Percentiles rank a stretch among this genome's conserved stretches.
Conservation (phyloP, 2,888 invertebrate genomes). For the Drosophila lutescens region DNA sequence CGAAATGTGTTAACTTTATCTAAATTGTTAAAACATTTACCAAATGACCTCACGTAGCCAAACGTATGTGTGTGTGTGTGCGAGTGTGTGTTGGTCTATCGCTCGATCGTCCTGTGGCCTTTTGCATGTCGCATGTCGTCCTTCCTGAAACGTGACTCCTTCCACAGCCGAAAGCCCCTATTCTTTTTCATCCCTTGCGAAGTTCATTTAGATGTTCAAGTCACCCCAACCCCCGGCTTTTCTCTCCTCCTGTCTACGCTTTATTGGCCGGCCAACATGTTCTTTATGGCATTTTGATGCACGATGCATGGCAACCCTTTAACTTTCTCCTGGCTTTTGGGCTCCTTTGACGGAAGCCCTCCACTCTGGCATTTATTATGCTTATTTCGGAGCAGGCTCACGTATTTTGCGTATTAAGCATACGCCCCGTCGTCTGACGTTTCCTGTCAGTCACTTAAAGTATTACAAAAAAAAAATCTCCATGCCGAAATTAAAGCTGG, state of each 20-base stretch:
- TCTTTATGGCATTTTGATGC: conserved; percentile 72
- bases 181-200: conserved; percentile 21
- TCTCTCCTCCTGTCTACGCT: conserved; percentile 55
- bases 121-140: conserved; percentile 37
- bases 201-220: conserved; percentile 56
- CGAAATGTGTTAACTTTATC: conserved; percentile 82
- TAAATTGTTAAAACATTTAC: conserved; percentile 82
- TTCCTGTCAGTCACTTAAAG: conserved; percentile 48
- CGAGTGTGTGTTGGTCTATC: conserved; percentile 45
- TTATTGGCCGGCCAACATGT: conserved; percentile 72
- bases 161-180: conserved; percentile 5
- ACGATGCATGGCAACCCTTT: conserved; percentile 68
- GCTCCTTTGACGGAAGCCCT: conserved; percentile 25
- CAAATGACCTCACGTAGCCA: conserved; percentile 82
- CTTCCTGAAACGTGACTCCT: conserved; percentile 58
- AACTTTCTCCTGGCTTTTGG: conserved; percentile 10
- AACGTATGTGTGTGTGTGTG: conserved; percentile 27
- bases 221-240: background rate
- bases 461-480: conserved; percentile 11
- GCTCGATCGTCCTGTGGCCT: conserved; percentile 55
- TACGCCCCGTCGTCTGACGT: conserved; percentile 59
- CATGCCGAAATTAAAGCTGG: conserved; percentile 18
- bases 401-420: conserved; percentile 64
- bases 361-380: conserved; percentile 68
- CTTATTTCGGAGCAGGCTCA: conserved; percentile 62